Conservation (phyloP, 2,888 invertebrate species). For the Dascillus cervinus region DNA sequence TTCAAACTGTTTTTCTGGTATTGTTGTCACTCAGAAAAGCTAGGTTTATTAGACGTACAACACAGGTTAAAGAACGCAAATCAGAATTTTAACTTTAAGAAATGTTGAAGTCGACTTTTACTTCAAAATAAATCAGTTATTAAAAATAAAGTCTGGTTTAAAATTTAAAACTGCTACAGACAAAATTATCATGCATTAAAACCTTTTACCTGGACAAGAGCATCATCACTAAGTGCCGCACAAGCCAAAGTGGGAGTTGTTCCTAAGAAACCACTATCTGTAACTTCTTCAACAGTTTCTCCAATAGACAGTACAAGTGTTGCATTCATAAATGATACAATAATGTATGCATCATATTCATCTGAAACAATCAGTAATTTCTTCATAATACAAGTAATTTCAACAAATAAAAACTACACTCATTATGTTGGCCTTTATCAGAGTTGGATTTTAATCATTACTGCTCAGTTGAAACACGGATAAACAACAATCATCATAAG, state of each 20-base stretch:
- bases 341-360: constrained; percentile 98
- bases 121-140: no score
- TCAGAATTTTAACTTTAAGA: no score
- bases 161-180: no score
- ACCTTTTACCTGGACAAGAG: constrained; percentile 77
- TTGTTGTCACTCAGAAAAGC: background rate
- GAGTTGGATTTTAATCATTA: constrained; percentile 34
- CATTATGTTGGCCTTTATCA: constrained; percentile 6
- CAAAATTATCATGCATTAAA: constrained; percentile 2
- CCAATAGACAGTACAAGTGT: constrained; percentile 98
- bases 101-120: no score
- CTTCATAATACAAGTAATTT: no score
- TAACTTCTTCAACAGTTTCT: constrained; percentile 99
- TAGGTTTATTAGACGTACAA: no score
- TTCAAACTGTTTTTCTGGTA: no score
- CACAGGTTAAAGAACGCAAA: no score
- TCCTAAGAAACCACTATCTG: constrained; percentile 97
- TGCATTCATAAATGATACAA: constrained; percentile 98
- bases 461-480: constrained; percentile 42
- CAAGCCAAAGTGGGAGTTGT: constrained; percentile 98
- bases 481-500: no score
- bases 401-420: no score
- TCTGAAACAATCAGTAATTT: constrained; percentile 84
- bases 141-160: no score
- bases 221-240: constrained; percentile 95